Evolutionary conservation across 2,888 invertebrate species (phyloP).

Genomic region (Acanthosepion pharaonis): DNA sequence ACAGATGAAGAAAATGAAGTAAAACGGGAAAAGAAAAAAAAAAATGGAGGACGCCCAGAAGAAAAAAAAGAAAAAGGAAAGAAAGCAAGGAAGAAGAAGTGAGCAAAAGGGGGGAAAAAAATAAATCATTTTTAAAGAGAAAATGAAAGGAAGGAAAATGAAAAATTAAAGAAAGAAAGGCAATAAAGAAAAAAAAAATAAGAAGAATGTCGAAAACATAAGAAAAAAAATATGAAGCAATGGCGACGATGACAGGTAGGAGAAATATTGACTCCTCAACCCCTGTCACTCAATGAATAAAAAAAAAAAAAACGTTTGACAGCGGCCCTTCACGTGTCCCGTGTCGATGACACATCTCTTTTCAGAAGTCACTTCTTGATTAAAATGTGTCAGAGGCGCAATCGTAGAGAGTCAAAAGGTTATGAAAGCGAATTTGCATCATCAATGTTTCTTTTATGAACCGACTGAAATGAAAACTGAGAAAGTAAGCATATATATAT

Average conservation of each 20-base stretch:
- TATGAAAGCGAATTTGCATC: neutral
- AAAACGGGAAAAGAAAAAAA: too few relatives aligned
- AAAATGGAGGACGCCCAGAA: too few relatives aligned
- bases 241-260: neutral
- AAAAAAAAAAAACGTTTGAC: neutral
- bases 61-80: too few relatives aligned
- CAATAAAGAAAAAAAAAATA: too few relatives aligned
- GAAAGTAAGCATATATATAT: neutral
- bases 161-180: too few relatives aligned
- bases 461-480: neutral
- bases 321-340: slow-evolving; percentile 2
- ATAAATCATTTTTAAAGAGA: too few relatives aligned
- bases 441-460: slow-evolving; percentile 17
- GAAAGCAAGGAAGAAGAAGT: too few relatives aligned
- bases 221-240: neutral
- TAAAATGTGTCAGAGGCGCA: slow-evolving; percentile 5
- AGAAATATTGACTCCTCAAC: neutral
- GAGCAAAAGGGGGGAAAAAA: too few relatives aligned
- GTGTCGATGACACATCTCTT: neutral
- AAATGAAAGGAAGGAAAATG: too few relatives aligned
- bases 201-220: too few relatives aligned
- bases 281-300: neutral
- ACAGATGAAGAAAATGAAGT: too few relatives aligned
- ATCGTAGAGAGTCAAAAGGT: neutral
- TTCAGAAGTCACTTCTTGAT: neutral